phyloP scores from a whole-genome alignment of 1,140 invertebrate species.

The Bombus sylvicola region DNA sequence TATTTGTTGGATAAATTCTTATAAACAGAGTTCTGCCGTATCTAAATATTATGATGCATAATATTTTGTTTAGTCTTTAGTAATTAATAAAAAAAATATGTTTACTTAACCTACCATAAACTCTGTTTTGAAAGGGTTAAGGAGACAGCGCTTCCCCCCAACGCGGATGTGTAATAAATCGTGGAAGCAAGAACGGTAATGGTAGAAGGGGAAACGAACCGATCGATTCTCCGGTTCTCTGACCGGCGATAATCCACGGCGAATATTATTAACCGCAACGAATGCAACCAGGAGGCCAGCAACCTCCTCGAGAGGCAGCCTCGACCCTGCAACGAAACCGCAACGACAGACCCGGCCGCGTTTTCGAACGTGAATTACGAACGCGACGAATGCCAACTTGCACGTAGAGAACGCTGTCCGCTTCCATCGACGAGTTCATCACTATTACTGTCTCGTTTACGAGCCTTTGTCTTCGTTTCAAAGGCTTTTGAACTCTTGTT shows the following conservation, averaged over 20 bases:
- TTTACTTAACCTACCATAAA: not conserved
- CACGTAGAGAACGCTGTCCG: not conserved
- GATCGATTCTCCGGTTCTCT: conserved; percentile 3
- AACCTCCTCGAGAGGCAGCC: conserved; percentile 50
- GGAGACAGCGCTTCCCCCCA: not conserved
- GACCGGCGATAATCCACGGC: conserved; percentile 27
- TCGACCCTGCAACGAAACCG: conserved; percentile 51
- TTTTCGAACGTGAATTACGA: conserved; percentile 22
- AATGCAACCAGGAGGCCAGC: conserved; percentile 28
- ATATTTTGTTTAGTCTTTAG: not conserved
- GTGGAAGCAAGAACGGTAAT: not conserved
- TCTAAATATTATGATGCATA: too few species aligned
- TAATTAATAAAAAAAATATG: not conserved
- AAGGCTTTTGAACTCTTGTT: not conserved
- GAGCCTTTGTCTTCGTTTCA: not conserved
- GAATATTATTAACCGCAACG: conserved; percentile 56
- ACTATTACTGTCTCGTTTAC: conserved; percentile 1
- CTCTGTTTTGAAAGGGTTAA: too few species aligned
- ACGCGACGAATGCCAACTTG: conserved; percentile 37
- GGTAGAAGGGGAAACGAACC: not conserved
- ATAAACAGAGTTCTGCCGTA: too few species aligned
- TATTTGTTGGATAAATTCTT: too few species aligned
- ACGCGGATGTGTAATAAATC: not conserved
- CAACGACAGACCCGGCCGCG: not conserved
- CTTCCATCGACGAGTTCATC: conserved; percentile 22